phyloP scores from a whole-genome alignment of 2,113 vertebrate genomes.

The Lepisosteus oculatus region DNA sequence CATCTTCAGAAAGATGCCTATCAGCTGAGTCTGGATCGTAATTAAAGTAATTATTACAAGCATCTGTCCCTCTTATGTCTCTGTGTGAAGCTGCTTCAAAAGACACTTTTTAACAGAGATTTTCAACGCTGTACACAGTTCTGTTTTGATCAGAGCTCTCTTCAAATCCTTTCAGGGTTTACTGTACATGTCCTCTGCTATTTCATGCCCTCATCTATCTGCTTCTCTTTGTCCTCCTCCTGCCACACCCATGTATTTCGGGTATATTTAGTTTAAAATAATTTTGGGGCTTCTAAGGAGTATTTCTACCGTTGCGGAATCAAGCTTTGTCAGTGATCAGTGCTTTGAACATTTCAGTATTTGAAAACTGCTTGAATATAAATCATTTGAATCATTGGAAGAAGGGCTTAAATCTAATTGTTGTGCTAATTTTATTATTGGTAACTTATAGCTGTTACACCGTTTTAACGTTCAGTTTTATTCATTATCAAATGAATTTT shows the following conservation, averaged over 20 bases:
- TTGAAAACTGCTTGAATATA: too few species aligned
- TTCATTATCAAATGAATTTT: too few species aligned
- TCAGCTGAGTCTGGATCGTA: constrained; percentile 22
- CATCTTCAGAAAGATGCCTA: constrained; percentile 31
- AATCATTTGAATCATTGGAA: too few species aligned
- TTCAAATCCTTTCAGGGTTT: neutral
- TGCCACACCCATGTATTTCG: neutral
- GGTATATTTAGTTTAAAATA: constrained; percentile 8
- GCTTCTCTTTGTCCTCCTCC: neutral
- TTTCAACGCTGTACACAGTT: neutral
- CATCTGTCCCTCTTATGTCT: constrained; percentile 8
- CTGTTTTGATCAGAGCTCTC: neutral
- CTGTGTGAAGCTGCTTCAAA: constrained; percentile 24
- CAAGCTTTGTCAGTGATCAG: too few species aligned
- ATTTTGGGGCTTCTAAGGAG: too few species aligned
- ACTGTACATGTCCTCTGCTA: neutral
- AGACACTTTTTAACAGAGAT: neutral
- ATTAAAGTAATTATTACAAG: constrained; percentile 31
- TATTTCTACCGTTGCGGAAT: too few species aligned
- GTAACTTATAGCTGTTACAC: too few species aligned
- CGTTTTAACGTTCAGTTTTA: too few species aligned
- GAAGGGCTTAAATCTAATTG: too few species aligned
- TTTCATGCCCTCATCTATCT: constrained; percentile 5
- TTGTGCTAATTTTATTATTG: too few species aligned
- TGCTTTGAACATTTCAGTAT: too few species aligned